Conservation (phyloP, 2,888 invertebrate species). For the Strigamia crassipes region DNA sequence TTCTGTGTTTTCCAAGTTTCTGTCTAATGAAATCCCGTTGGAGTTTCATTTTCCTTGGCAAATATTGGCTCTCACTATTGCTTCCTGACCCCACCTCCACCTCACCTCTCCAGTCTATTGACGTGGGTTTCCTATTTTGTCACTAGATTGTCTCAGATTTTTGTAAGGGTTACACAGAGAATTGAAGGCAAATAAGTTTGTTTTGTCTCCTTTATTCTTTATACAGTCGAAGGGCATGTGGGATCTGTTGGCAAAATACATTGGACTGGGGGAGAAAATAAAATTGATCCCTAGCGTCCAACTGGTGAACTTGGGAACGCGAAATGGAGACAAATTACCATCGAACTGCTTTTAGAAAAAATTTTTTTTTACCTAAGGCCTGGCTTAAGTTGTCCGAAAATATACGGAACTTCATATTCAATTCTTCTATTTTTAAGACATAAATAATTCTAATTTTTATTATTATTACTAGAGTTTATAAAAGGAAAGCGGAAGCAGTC, state of each 20-base stretch:
- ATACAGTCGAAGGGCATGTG: neutral
- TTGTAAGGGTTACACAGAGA: conserved; percentile 31
- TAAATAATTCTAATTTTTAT: neutral
- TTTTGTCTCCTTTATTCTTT: conserved; percentile 1
- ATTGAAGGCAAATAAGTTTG: conserved; percentile 32
- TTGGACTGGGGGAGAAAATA: neutral
- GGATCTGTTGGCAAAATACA: conserved; percentile 25
- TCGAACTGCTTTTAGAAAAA: neutral
- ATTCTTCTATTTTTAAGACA: neutral
- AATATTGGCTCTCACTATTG: conserved; percentile 42
- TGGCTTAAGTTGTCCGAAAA: neutral
- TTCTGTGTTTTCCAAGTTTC: conserved; percentile 42
- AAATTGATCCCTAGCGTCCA: conserved; percentile 31
- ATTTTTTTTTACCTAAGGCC: neutral
- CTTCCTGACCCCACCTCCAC: conserved; percentile 11
- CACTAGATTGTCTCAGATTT: conserved; percentile 3
- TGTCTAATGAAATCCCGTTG: conserved; percentile 42
- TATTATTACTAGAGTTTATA: neutral
- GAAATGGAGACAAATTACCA: conserved; percentile 23
- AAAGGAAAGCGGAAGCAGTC: neutral
- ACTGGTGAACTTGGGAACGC: conserved; percentile 12
- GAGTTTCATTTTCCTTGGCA: conserved; percentile 42
- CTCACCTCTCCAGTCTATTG: conserved; percentile 2
- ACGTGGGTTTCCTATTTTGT: conserved; percentile 8
- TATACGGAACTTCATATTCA: neutral